Percentiles rank a stretch among this genome's conserved stretches.
These are phyloP conservation scores for Pollicipes pollicipes DNA, from an alignment of 1,140 invertebrate genomes.

Conservation along the genomic window DNA sequence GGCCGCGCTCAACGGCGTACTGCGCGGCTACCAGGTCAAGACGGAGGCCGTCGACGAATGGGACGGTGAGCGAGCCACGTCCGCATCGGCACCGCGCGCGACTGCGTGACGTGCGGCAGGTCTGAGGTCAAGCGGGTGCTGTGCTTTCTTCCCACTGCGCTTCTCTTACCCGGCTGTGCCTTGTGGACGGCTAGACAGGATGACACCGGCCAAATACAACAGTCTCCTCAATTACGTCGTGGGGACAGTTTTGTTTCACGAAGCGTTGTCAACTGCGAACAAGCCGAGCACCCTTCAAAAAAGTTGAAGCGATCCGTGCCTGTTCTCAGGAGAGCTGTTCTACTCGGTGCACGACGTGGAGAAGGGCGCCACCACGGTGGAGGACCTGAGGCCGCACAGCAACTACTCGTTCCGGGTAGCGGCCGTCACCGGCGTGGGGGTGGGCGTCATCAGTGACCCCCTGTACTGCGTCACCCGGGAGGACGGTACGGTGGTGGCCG, in stretches of 20 bases:
- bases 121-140: no score
- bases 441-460: slow-evolving; percentile 31
- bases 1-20: slow-evolving; percentile 36
- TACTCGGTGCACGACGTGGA: not conserved
- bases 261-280: no score
- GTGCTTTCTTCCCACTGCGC: no score
- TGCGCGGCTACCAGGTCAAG: slow-evolving; percentile 35
- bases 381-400: slow-evolving; percentile 32
- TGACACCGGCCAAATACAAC: no score
- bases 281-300: no score
- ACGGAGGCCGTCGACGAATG: slow-evolving; percentile 13
- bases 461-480: slow-evolving; percentile 31
- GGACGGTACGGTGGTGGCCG: slow-evolving; percentile 32
- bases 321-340: not conserved
- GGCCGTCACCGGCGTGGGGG: slow-evolving; percentile 36
- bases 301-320: no score
- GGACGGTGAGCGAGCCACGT: slow-evolving; percentile 8
- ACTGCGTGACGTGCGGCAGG: no score
- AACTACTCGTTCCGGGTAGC: slow-evolving; percentile 33
- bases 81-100: no score
- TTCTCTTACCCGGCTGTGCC: no score
- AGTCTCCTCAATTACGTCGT: no score
- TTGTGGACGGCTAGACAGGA: no score
- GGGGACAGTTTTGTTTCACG: no score
- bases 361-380: slow-evolving; percentile 19